Evolutionary conservation across 2,113 vertebrate genomes (phyloP).

Genomic region (Pardalotus punctatus): DNA sequence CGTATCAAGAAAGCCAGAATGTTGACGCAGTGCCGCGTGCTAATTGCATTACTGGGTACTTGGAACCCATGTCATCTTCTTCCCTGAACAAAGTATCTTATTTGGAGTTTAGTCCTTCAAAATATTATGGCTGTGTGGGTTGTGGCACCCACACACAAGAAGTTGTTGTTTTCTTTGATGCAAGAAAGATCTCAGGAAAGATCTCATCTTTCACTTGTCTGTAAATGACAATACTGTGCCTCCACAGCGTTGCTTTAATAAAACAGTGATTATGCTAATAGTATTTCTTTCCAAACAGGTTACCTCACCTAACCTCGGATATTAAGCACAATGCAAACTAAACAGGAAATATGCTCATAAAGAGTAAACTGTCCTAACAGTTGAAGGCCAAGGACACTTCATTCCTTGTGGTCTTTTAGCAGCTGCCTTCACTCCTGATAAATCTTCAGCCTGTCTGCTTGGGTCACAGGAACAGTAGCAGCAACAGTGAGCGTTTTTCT

Average conservation of each 20-base stretch:
- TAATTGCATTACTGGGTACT: background rate
- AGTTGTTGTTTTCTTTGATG: background rate
- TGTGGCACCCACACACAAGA: background rate
- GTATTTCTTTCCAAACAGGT: slow-evolving; percentile 14
- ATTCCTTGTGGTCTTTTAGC: background rate
- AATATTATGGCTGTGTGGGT: background rate
- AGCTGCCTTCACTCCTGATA: background rate
- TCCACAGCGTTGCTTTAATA: background rate
- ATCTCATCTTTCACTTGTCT: background rate
- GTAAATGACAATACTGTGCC: background rate
- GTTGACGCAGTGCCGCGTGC: background rate
- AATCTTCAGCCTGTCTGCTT: background rate
- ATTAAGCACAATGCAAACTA: background rate
- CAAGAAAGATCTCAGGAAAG: background rate
- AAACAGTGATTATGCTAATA: slow-evolving; percentile 22
- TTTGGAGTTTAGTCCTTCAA: background rate
- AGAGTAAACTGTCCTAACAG: background rate
- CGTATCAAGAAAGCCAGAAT: background rate
- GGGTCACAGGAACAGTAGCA: background rate
- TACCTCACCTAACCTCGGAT: background rate
- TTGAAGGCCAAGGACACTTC: background rate
- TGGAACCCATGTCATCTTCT: background rate
- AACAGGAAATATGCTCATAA: background rate
- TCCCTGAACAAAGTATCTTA: background rate
- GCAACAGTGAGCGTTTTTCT: background rate